Percentiles rank a stretch among this genome's conserved stretches.
Evolutionary conservation across 2,888 invertebrate genomes (phyloP).

Genomic region (Lepidonotus clava): DNA sequence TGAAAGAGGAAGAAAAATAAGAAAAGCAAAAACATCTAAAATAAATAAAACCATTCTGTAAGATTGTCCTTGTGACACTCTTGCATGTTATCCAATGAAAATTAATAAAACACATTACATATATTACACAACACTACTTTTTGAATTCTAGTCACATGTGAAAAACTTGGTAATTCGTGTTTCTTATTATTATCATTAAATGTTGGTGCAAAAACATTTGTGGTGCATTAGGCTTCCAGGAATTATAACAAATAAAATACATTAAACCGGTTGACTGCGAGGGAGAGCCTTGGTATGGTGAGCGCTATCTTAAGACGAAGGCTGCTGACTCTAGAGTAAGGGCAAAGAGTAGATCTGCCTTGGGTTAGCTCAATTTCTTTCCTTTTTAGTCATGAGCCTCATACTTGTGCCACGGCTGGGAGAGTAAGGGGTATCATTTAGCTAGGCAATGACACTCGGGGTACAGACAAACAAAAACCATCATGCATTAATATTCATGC

Average conservation of each 20-base stretch:
- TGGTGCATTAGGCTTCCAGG: conserved; percentile 47
- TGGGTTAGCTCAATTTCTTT: conserved; percentile 41
- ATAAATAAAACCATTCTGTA: not conserved
- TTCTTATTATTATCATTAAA: too few relatives aligned
- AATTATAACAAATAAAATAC: too few relatives aligned
- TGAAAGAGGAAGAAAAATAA: not conserved
- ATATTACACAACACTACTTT: conserved; percentile 30
- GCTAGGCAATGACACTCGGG: not conserved
- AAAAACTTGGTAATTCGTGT: conserved; percentile 27
- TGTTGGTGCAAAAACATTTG: conserved; percentile 42
- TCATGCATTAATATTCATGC: conserved; percentile 22
- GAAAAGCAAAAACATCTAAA: not conserved
- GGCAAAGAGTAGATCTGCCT: conserved; percentile 2
- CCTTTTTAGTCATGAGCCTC: not conserved
- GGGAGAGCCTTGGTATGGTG: not conserved
- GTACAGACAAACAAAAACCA: conserved; percentile 14
- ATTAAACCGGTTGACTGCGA: not conserved
- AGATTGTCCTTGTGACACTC: too few relatives aligned
- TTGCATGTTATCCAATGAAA: not conserved
- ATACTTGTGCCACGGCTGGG: not conserved
- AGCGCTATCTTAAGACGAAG: not conserved
- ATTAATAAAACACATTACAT: not conserved
- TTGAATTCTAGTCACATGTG: conserved; percentile 21
- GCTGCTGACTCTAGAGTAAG: not conserved
- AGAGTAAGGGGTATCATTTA: not conserved